Conservation (phyloP, 35 echinoderm and acorn worm species). For the Nesometra sesokonis region DNA sequence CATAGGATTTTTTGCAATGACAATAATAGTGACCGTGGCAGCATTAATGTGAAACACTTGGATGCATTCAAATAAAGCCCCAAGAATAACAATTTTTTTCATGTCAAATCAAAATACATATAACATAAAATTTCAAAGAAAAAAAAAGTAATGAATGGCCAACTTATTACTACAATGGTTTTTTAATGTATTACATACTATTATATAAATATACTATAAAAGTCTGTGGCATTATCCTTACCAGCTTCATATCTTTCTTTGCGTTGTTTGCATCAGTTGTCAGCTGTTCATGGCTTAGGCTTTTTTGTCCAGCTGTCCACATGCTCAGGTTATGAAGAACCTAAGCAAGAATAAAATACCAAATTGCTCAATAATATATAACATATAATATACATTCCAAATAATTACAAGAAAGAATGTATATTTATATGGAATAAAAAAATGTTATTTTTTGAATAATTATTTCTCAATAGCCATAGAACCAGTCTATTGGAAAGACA, state of each 20-base stretch:
- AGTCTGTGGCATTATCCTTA: no score
- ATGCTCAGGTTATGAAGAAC: slow-evolving; percentile 92
- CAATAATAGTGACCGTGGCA: no score
- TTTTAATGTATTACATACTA: no score
- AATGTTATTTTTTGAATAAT: background rate
- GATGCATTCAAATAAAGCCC: no score
- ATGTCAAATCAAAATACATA: background rate
- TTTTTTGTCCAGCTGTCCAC: slow-evolving; percentile 77
- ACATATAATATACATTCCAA: background rate
- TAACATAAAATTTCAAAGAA: background rate
- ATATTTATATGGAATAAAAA: background rate
- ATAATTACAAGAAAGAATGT: background rate
- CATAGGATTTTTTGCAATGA: no score
- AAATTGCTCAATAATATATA: background rate
- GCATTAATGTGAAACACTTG: no score
- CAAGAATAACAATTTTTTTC: background rate
- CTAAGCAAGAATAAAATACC: slow-evolving; percentile 34
- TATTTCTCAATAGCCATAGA: no score
- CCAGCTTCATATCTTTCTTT: slow-evolving; percentile 94
- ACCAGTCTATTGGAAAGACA: no score
- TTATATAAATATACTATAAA: no score
- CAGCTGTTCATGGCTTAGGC: slow-evolving; percentile 37
- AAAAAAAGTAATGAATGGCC: background rate
- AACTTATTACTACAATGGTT: no score
- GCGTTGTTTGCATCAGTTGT: slow-evolving; percentile 50